Evolutionary conservation across 2,797 vertebrate genomes (phyloP).

Genomic region (Takifugu rubripes): DNA sequence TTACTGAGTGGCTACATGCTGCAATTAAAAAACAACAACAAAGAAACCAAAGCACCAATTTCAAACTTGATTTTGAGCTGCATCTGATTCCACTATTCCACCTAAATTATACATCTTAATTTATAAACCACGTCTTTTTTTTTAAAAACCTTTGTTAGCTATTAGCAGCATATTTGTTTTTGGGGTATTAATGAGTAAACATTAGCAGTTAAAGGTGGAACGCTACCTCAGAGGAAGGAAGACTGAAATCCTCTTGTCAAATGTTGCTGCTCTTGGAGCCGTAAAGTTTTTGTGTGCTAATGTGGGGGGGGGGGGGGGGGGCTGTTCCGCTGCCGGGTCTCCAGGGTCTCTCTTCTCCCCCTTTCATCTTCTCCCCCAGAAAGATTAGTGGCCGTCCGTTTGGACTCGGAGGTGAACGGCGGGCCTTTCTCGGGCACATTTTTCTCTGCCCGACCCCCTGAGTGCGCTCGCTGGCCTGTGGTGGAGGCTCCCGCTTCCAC

Average conservation of each 20-base stretch:
- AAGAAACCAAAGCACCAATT: background rate
- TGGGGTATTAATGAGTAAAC: too few species aligned
- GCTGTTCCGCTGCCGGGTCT: background rate
- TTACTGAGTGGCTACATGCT: conserved; percentile 9
- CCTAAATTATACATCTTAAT: too few species aligned
- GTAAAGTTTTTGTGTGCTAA: background rate
- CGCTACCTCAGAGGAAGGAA: too few species aligned
- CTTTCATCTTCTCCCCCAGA: conserved; percentile 53
- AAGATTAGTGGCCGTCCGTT: conserved; percentile 74
- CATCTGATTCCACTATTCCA: too few species aligned
- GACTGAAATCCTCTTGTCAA: too few species aligned
- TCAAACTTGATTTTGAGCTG: too few species aligned
- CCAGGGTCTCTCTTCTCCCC: conserved; percentile 59
- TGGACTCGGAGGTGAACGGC: conserved; percentile 56
- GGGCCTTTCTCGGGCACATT: conserved; percentile 64
- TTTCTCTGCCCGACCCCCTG: conserved; percentile 78
- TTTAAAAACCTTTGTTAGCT: too few species aligned
- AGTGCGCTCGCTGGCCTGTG: conserved; percentile 42
- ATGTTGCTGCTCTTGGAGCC: too few species aligned
- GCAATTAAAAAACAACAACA: background rate
- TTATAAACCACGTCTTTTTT: too few species aligned
- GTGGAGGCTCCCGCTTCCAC: conserved; percentile 20
- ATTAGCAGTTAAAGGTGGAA: too few species aligned
- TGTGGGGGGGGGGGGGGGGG: too few species aligned
- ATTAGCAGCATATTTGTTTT: too few species aligned